Conservation (phyloP, 2,113 vertebrate species). For the Anhinga anhinga region DNA sequence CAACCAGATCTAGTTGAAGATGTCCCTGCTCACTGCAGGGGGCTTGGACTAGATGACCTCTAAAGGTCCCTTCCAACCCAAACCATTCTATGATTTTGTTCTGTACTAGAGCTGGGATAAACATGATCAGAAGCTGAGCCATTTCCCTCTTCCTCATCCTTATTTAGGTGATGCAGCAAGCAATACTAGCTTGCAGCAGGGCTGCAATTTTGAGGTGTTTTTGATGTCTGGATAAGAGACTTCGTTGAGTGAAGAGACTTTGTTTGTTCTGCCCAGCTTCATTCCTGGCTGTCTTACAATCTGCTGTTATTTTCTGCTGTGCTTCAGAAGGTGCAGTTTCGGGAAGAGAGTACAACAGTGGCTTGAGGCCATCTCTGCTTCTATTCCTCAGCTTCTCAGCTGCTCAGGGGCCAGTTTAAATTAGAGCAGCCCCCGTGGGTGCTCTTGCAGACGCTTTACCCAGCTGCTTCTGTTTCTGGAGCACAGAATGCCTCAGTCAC, state of each 20-base stretch:
- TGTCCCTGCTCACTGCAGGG: neutral
- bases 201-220: neutral
- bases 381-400: constrained; percentile 18
- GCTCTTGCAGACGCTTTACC: neutral
- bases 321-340: constrained; percentile 7
- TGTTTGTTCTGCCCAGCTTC: neutral
- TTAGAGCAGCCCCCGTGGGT: constrained; percentile 14
- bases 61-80: neutral
- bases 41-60: neutral
- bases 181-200: neutral
- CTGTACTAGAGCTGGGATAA: neutral
- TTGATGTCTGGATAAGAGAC: neutral
- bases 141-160: neutral
- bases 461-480: constrained; percentile 48
- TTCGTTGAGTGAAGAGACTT: neutral
- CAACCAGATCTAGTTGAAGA: neutral
- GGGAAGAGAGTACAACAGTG: constrained; percentile 30
- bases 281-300: neutral
- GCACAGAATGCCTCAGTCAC: neutral
- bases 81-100: neutral
- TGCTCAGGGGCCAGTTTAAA: constrained; percentile 28
- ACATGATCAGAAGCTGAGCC: neutral
- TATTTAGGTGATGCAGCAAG: neutral
- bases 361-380: constrained; percentile 44
- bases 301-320: constrained; percentile 14